Conservation (phyloP, 2,113 vertebrate species). For the Sinocyclocheilus grahami region DNA sequence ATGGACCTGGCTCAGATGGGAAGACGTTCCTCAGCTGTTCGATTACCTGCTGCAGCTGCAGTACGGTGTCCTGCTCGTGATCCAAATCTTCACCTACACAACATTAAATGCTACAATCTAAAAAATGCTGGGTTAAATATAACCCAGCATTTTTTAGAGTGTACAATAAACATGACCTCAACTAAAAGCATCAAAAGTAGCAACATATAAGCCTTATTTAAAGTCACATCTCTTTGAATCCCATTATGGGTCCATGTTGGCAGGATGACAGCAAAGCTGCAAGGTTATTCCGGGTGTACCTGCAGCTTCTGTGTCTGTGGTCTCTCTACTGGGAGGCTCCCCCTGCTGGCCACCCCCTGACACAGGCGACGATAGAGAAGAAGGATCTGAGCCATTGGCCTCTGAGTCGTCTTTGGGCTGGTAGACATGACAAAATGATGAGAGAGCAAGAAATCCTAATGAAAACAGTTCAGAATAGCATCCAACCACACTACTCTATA, state of each 20-base stretch:
- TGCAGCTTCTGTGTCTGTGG: slow-evolving; percentile 88
- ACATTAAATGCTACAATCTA: slow-evolving; percentile 11
- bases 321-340: slow-evolving; percentile 82
- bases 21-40: slow-evolving; percentile 95
- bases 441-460: background rate
- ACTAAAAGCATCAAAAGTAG: background rate
- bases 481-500: background rate
- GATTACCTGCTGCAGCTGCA: slow-evolving; percentile 96
- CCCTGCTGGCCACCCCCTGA: slow-evolving; percentile 82
- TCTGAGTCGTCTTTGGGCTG: slow-evolving; percentile 89
- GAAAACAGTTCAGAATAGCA: background rate
- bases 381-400: slow-evolving; percentile 83
- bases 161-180: background rate
- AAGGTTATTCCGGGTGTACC: slow-evolving; percentile 71
- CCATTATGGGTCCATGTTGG: background rate
- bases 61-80: slow-evolving; percentile 86
- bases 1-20: slow-evolving; percentile 79
- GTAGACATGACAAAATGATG: slow-evolving; percentile 19
- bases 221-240: background rate
- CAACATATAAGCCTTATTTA: slow-evolving; percentile 12
- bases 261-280: background rate
- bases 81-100: slow-evolving; percentile 82
- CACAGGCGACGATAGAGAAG: slow-evolving; percentile 86
- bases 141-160: too few relatives aligned
- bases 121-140: too few relatives aligned